A percentile compares a stretch with the other conserved stretches of the same genome.
Evolutionary conservation across 2,113 vertebrate species (phyloP).

Genomic region (Crocuta crocuta): DNA sequence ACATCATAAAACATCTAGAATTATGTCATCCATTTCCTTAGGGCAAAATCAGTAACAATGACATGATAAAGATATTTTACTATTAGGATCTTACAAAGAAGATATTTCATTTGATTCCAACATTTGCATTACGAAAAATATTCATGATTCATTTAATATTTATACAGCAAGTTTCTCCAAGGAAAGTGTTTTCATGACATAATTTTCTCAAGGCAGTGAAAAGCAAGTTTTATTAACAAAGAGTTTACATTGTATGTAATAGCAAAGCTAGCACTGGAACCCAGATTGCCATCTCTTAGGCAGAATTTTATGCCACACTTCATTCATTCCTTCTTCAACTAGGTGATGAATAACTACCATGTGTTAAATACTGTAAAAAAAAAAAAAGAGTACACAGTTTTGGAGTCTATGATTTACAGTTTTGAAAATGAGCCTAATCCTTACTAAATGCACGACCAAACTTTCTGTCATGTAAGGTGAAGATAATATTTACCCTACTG

Average conservation of each 20-base stretch:
- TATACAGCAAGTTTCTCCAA: constrained; percentile 15
- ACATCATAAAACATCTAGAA: constrained; percentile 62
- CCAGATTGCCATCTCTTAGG: background rate
- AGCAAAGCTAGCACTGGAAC: background rate
- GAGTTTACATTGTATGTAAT: background rate
- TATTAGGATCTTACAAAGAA: constrained; percentile 3
- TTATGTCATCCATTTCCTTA: constrained; percentile 59
- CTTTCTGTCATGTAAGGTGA: background rate
- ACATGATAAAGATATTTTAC: constrained; percentile 40
- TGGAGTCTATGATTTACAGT: background rate
- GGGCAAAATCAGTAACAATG: constrained; percentile 2
- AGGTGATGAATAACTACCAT: background rate
- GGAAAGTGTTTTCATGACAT: background rate
- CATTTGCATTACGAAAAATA: constrained; percentile 49
- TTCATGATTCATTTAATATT: constrained; percentile 45
- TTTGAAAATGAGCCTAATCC: background rate
- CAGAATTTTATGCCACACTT: background rate
- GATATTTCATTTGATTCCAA: constrained; percentile 32
- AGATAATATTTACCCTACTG: background rate
- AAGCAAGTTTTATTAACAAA: constrained; percentile 47
- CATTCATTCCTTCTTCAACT: background rate
- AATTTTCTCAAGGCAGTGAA: constrained; percentile 47
- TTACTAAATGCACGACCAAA: background rate
- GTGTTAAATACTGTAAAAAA: background rate
- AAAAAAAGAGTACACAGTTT: background rate